Percentiles rank a stretch among this genome's conserved stretches.
Evolutionary conservation across 1,140 invertebrate genomes (phyloP).

Genomic region (Potamilus streckersoni): DNA sequence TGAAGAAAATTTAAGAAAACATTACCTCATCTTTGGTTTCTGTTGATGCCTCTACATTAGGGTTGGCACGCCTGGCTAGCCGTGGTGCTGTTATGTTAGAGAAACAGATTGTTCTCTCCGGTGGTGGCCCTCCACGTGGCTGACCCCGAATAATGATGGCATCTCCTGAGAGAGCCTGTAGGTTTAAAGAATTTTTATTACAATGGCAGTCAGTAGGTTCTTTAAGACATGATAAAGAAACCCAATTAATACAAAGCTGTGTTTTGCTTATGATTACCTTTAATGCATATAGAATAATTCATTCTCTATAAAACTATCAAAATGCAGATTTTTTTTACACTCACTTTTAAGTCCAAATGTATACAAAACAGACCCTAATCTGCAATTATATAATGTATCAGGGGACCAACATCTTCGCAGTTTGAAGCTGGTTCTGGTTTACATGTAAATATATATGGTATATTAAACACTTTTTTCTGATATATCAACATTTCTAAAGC

Average conservation of each 20-base stretch:
- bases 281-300: not conserved
- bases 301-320: not conserved
- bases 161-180: slow-evolving; percentile 89
- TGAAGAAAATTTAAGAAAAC: not conserved
- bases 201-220: not conserved
- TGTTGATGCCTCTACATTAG: slow-evolving; percentile 73
- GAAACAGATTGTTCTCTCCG: slow-evolving; percentile 89
- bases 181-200: slow-evolving; percentile 5
- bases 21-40: slow-evolving; percentile 83
- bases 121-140: slow-evolving; percentile 84
- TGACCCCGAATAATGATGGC: slow-evolving; percentile 86
- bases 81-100: slow-evolving; percentile 93
- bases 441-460: too few relatives aligned
- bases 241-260: not conserved
- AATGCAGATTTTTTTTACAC: not conserved
- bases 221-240: not conserved
- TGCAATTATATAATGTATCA: too few relatives aligned
- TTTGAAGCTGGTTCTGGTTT: too few relatives aligned
- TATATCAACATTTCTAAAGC: too few relatives aligned
- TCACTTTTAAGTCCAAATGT: too few relatives aligned
- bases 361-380: too few relatives aligned
- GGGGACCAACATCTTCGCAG: too few relatives aligned
- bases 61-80: slow-evolving; percentile 79
- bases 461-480: too few relatives aligned
- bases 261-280: not conserved